Base-by-base conservation (phyloP, 2,113 vertebrate genomes). In the Tyrannus savana region DNA sequence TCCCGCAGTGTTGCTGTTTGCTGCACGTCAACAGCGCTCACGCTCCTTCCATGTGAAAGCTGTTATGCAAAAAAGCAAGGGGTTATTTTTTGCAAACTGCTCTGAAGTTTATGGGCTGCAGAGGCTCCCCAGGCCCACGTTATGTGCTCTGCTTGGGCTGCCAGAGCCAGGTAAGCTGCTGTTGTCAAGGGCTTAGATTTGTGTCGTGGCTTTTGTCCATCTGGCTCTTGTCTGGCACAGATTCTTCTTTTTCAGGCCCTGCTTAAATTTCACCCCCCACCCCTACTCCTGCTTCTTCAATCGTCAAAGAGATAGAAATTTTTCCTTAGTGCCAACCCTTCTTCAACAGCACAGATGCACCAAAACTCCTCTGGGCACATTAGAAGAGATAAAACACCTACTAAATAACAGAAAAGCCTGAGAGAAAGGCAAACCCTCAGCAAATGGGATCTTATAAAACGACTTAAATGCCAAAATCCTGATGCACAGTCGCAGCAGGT, bases 311-410 rank as follows among this genome's bases (percentile, higher is more conserved):
- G 6, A 46, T n/a, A 46, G 39, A 75, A 58, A n/a, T 56, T 89
- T 60, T 42, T 87, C 58, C 84, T 95, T 74, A 95, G 95, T 91
- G 84, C 85, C 96, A 95, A 27, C 53, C 30, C 24, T 73, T 53
- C 73, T 11, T 87, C 74, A 76, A 67, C 67, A 46, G 93, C 89
- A 83, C 94, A 95, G 94, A 94, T 80, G 78, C 62, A 84, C 59
- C 35, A 14, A 16, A 77, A 72, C 69, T 94, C 89, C 93, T 97
- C 4, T 87, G 95, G 94, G 94, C 62, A 50, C 75, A 30, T 56
- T 14, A 69, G 78, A 35, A 81, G 78, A 96, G 91, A 96, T 75
- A 84, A 94, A 96, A 79, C 79, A 94, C 81, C 84, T 89, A n/a
- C 59, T 87, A 93, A 96, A 96, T 82, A 93, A 87, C 93, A 94